Percentiles rank a stretch among this genome's conserved stretches.
Evolutionary conservation across 2,113 vertebrate species (phyloP).

Genomic region (Stercorarius parasiticus): DNA sequence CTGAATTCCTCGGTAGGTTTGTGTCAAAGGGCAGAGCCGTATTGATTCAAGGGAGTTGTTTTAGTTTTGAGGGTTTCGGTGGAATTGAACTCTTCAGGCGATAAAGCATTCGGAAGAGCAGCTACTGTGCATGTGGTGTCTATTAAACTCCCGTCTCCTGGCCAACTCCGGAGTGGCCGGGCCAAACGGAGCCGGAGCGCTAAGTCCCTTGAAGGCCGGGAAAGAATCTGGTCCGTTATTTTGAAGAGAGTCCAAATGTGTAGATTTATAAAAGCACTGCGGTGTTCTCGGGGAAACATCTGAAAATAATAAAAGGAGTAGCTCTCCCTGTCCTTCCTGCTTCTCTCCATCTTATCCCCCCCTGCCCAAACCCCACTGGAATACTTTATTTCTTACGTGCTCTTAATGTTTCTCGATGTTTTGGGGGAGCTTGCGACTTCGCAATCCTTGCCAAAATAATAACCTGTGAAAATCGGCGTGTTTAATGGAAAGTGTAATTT

Average conservation of each 20-base stretch:
- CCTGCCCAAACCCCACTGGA: not conserved
- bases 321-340: slow-evolving; percentile 35
- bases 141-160: not conserved
- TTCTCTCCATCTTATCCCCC: not conserved
- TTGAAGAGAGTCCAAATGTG: not conserved
- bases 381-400: accelerated
- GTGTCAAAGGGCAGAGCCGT: not conserved
- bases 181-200: not conserved
- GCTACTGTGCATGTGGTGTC: slow-evolving; percentile 64
- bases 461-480: not conserved
- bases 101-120: not conserved
- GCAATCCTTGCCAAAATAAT: not conserved
- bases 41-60: not conserved
- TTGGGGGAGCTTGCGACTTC: not conserved
- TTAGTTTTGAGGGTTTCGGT: not conserved
- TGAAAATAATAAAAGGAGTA: slow-evolving; percentile 42
- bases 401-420: accelerated
- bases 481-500: not conserved
- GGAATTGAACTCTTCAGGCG: not conserved
- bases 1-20: not conserved
- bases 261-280: not conserved
- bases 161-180: not conserved
- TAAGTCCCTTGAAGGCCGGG: not conserved
- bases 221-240: not conserved
- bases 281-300: slow-evolving; percentile 20